These are phyloP conservation scores for Ptychodera flava DNA, from an alignment of 35 echinoderm and acorn worm genomes.

Conservation along the genomic window DNA sequence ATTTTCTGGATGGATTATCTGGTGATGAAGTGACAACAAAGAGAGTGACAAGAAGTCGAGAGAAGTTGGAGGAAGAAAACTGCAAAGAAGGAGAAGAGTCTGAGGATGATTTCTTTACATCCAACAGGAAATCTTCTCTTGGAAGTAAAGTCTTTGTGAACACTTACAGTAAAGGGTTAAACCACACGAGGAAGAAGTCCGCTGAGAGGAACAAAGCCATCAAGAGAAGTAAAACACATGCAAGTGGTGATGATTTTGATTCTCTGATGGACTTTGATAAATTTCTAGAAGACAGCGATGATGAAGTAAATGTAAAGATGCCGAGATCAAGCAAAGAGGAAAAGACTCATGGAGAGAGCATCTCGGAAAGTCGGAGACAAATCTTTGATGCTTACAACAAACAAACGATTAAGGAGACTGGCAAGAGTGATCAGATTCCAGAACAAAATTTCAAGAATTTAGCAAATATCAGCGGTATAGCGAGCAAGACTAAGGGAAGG, in stretches of 20 bases:
- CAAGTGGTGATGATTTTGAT: slow-evolving; percentile 4
- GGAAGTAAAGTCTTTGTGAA: not conserved
- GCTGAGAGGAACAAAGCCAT: not conserved
- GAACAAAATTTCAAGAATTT: no score
- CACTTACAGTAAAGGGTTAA: not conserved
- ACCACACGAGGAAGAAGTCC: not conserved
- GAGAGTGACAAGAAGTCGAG: no score
- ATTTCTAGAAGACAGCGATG: not conserved
- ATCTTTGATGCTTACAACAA: no score
- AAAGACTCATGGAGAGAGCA: not conserved
- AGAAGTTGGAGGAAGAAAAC: no score
- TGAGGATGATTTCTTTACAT: not conserved
- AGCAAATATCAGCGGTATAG: not conserved
- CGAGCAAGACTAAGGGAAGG: not conserved
- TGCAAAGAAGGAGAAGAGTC: not conserved
- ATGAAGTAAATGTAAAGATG: not conserved
- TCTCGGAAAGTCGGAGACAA: no score
- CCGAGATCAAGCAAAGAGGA: not conserved
- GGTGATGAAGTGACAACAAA: no score
- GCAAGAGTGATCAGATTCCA: no score
- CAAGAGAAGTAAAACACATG: not conserved
- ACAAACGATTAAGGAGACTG: no score
- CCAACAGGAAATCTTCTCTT: not conserved
- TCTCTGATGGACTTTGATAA: not conserved
- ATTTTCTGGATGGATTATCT: no score